Evolutionary conservation across 2,113 vertebrate species (phyloP), one percentile per base, ranked within the genome.

Genomic region (Pungitius pungitius): DNA sequence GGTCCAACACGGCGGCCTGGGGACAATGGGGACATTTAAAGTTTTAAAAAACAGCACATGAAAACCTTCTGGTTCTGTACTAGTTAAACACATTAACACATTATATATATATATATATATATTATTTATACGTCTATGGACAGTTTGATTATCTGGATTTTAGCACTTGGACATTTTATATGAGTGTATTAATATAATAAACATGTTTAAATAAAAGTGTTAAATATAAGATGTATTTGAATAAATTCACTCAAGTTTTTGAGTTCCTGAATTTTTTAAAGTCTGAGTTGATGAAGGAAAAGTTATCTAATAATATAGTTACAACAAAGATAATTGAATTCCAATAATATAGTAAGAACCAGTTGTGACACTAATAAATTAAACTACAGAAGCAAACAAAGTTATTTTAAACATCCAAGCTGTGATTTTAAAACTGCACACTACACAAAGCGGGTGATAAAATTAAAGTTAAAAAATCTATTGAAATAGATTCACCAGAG

Each of bases 401-500:
- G 10, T 9, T 9, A 51, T 22, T 51, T 51, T 22, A 51, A 22
- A n/a, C 47, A 51, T 10, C 20, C 22, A n/a, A 51, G n/a, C 47
- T 22, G n/a, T n/a, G 3, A 22, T 51, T 12, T 51, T 2, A 51
- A 51, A 51, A 51, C 10, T 9, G 20, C n/a, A n/a, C n/a, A n/a
- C n/a, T 3, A 14, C 24, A 27, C 52, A 55, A 15, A 27, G 52
- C 52, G 15, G 22, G 14, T 30, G 1, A 18, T 30, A 56, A 8
- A 2, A 12, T 22, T 4, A 11, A 52, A 20, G 18, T 20, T 20
- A 2, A 47, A 47, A 20, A n/a, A n/a, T n/a, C 30, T 47, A 47
- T 2, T 20, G 18, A 18, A 45, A 45, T 3, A 20, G 45, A 17
- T 18, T 92, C 73, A 93, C 92, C 88, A 26, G 18, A 2, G 63